Percentiles rank a stretch among this genome's conserved stretches.
These are phyloP conservation scores for Planiliza haematocheilus DNA, from an alignment of 2,113 vertebrate genomes.

Conservation along the genomic window DNA sequence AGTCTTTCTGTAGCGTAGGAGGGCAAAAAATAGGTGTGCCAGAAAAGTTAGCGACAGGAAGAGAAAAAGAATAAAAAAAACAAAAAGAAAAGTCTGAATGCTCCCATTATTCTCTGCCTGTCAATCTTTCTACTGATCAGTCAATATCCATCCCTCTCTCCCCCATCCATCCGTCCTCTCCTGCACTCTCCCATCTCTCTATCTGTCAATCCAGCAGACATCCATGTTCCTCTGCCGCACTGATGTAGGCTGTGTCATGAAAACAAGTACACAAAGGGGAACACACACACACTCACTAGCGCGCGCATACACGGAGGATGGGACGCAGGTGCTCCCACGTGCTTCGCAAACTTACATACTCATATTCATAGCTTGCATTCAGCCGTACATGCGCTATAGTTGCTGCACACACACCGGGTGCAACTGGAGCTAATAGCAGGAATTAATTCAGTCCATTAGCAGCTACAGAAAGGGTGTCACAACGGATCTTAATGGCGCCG, in stretches of 20 bases:
- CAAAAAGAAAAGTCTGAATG: slow-evolving; percentile 61
- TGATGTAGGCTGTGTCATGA: slow-evolving; percentile 65
- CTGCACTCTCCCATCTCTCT: slow-evolving; percentile 77
- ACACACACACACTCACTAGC: slow-evolving; percentile 13
- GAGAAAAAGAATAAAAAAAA: slow-evolving; percentile 32
- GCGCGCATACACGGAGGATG: background rate
- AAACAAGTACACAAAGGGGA: slow-evolving; percentile 63
- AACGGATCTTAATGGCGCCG: slow-evolving; percentile 75
- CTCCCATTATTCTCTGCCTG: slow-evolving; percentile 75
- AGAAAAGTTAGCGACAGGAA: slow-evolving; percentile 62
- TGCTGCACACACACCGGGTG: slow-evolving; percentile 14
- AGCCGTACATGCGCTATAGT: slow-evolving; percentile 9
- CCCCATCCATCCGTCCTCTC: slow-evolving; percentile 76
- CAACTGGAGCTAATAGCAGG: slow-evolving; percentile 74
- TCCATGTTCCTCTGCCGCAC: slow-evolving; percentile 59
- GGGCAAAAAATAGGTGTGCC: slow-evolving; percentile 75
- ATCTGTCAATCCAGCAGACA: slow-evolving; percentile 75
- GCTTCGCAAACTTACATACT: slow-evolving; percentile 49
- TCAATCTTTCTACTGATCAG: slow-evolving; percentile 80
- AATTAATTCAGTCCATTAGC: slow-evolving; percentile 85
- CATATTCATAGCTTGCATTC: slow-evolving; percentile 22
- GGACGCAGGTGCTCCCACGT: slow-evolving; percentile 42
- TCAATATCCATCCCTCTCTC: slow-evolving; percentile 79
- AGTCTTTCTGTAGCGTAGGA: slow-evolving; percentile 69
- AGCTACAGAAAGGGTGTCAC: slow-evolving; percentile 78